A percentile compares a stretch with the other conserved stretches of the same genome.
phyloP scores from a whole-genome alignment of 2,888 invertebrate genomes.

The Lottia scabra region DNA sequence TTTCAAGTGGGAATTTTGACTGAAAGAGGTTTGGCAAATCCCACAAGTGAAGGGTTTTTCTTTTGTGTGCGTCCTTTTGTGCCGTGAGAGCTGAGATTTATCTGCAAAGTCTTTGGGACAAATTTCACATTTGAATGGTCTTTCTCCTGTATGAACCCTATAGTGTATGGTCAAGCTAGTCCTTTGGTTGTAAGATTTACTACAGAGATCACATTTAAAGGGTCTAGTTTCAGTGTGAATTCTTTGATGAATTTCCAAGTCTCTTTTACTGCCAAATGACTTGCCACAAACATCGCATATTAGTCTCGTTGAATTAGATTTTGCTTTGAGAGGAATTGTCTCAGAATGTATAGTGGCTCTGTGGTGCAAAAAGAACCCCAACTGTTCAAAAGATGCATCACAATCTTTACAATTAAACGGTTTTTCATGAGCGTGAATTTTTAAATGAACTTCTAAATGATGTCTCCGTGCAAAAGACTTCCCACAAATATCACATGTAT shows the following conservation, averaged over 20 bases:
- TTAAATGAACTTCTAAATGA: neutral
- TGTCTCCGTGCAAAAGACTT: neutral
- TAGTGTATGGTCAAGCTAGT: neutral
- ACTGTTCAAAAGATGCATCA: neutral
- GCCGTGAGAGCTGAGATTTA: neutral
- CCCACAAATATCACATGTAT: neutral
- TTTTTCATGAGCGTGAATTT: neutral
- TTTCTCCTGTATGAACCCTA: neutral
- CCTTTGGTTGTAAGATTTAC: neutral
- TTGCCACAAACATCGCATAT: neutral
- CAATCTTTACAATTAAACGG: neutral
- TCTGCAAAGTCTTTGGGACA: neutral
- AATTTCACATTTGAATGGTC: neutral
- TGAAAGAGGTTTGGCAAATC: neutral
- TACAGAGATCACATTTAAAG: neutral
- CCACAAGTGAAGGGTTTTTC: neutral
- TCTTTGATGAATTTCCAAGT: neutral
- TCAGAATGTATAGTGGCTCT: neutral
- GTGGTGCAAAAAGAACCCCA: neutral
- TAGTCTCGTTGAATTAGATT: neutral
- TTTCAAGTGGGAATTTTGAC: neutral
- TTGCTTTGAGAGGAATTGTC: neutral
- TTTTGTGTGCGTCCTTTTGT: neutral
- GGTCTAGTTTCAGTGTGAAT: neutral
- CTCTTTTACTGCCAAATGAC: neutral